These are phyloP conservation scores for Cyclophora punctaria DNA, from an alignment of 2,888 invertebrate genomes.

Conservation along the genomic window DNA sequence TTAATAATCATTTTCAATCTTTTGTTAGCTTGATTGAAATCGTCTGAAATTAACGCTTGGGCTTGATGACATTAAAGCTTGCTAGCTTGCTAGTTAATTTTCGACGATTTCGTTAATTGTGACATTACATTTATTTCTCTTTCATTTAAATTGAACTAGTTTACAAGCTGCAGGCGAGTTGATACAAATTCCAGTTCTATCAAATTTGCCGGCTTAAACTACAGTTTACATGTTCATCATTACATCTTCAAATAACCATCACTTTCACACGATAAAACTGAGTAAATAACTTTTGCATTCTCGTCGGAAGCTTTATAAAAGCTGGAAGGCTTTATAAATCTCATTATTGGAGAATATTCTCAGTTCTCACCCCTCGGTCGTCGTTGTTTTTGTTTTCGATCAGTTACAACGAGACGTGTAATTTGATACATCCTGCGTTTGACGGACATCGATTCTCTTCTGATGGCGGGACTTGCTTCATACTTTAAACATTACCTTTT, in stretches of 20 bases:
- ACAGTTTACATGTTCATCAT: slow-evolving; percentile 1
- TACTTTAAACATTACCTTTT: not conserved
- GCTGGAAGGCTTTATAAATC: slow-evolving; percentile 64
- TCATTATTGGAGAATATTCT: slow-evolving; percentile 61
- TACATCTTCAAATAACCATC: not conserved
- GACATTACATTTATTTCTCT: no score
- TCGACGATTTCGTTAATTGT: no score
- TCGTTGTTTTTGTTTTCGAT: slow-evolving; percentile 49
- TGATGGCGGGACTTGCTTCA: slow-evolving; percentile 35
- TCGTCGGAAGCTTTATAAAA: slow-evolving; percentile 53
- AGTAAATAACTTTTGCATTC: slow-evolving; percentile 33
- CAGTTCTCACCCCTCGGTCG: slow-evolving; percentile 63
- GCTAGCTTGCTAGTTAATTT: no score
- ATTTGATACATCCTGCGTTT: slow-evolving; percentile 71
- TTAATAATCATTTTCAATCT: no score
- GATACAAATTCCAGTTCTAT: no score
- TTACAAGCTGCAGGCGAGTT: no score
- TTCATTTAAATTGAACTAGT: no score
- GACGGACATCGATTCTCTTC: slow-evolving; percentile 29
- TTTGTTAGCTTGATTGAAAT: no score
- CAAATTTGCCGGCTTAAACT: not conserved
- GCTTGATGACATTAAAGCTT: no score
- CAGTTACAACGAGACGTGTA: slow-evolving; percentile 67
- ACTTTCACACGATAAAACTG: not conserved
- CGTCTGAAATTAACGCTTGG: no score